Conservation (phyloP, 2,113 vertebrate genomes). For the Ceyx cyanopectus region DNA sequence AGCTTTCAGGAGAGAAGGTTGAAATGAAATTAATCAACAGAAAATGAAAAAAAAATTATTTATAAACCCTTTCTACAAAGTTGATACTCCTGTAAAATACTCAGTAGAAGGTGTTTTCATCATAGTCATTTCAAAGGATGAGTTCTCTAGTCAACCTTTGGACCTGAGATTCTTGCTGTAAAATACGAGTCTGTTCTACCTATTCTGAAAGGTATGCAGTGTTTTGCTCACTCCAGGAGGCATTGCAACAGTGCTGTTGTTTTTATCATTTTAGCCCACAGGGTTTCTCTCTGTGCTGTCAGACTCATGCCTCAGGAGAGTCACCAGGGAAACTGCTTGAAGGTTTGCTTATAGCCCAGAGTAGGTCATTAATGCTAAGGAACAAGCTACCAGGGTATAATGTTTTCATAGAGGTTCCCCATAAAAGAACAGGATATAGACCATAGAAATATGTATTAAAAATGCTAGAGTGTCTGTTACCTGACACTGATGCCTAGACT, state of each 20-base stretch:
- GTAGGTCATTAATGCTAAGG: not conserved
- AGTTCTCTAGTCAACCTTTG: not conserved
- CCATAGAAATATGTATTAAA: not conserved
- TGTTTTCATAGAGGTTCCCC: not conserved
- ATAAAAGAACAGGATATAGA: not conserved
- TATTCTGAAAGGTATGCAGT: not conserved
- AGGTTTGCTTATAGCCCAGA: not conserved
- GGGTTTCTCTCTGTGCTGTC: not conserved
- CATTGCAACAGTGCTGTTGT: accelerated
- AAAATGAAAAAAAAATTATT: not conserved
- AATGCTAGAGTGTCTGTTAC: not conserved
- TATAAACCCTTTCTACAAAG: not conserved
- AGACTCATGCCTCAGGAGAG: not conserved
- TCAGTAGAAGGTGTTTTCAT: not conserved
- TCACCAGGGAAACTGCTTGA: not conserved
- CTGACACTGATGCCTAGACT: not conserved
- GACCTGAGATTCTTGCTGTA: not conserved
- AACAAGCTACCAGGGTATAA: not conserved
- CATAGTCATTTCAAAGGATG: not conserved
- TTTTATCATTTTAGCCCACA: not conserved
- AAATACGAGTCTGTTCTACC: not conserved
- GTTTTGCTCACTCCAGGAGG: not conserved
- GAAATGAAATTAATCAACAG: not conserved
- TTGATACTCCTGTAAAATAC: not conserved
- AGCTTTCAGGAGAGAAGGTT: not conserved